A percentile compares a stretch with the other conserved stretches of the same genome.
These are phyloP conservation scores for Coelinius sp. DNA, from an alignment of 2,888 invertebrate genomes.

Conservation along the genomic window DNA sequence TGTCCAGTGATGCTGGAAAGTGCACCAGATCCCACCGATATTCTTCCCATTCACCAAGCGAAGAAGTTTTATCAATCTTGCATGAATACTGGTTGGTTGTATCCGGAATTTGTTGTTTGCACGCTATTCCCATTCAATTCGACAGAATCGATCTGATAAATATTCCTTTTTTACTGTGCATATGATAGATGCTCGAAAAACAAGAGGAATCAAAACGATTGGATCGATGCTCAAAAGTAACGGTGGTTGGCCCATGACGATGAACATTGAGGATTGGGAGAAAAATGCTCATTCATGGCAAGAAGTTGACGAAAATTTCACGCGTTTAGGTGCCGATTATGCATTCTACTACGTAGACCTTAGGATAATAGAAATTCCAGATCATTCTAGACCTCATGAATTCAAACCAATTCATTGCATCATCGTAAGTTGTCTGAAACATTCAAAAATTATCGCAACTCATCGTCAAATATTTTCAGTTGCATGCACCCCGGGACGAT, in stretches of 20 bases:
- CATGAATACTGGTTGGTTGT: not conserved
- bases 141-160: not conserved
- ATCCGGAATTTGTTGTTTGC: not conserved
- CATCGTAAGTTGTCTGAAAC: too few species aligned
- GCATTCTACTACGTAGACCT: conserved; percentile 24
- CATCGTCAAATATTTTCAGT: too few species aligned
- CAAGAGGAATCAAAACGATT: conserved; percentile 48
- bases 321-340: conserved; percentile 41
- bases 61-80: not conserved
- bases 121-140: not conserved
- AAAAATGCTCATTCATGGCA: conserved; percentile 51
- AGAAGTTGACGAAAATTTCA: conserved; percentile 52
- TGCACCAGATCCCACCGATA: not conserved
- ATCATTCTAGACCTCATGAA: too few species aligned
- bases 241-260: conserved; percentile 57
- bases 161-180: not conserved
- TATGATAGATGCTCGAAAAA: conserved; percentile 37
- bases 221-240: conserved; percentile 47
- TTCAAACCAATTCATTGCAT: too few species aligned
- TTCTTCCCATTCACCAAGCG: not conserved
- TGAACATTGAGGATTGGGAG: conserved; percentile 55
- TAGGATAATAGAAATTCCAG: too few species aligned
- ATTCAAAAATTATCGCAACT: conserved; percentile 16
- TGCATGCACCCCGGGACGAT: too few species aligned
- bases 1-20: not conserved